Percentiles rank a stretch among this genome's conserved stretches.
These are phyloP conservation scores for Piprites chloris DNA, from an alignment of 2,113 vertebrate species.

Conservation along the genomic window DNA sequence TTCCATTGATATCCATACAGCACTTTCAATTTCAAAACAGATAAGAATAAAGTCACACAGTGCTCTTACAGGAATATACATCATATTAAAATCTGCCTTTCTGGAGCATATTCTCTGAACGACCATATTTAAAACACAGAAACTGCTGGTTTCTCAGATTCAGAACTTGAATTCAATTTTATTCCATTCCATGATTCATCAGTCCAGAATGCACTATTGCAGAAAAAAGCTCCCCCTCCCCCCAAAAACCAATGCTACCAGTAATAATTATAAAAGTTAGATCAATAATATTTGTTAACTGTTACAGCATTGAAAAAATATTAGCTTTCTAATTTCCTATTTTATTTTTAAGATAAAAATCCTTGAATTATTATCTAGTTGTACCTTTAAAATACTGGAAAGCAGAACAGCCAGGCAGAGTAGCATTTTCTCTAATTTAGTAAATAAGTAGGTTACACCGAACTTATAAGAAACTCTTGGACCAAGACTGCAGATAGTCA, in stretches of 20 bases:
- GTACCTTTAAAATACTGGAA: background rate
- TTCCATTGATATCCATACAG: background rate
- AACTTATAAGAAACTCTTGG: background rate
- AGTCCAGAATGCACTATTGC: background rate
- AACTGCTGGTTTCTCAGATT: background rate
- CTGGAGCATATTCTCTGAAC: background rate
- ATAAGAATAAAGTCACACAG: background rate
- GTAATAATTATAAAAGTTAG: background rate
- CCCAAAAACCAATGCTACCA: too few relatives aligned
- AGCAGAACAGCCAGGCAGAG: background rate
- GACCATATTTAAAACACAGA: background rate
- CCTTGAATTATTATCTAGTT: background rate
- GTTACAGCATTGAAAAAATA: background rate
- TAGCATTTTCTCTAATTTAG: background rate
- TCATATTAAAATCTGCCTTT: background rate
- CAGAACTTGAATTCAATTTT: background rate
- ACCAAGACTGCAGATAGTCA: background rate
- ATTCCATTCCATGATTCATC: background rate
- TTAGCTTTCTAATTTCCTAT: background rate
- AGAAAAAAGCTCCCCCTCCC: too few relatives aligned
- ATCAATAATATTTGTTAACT: background rate
- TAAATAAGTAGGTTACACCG: background rate
- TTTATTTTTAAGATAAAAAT: background rate
- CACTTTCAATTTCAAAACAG: background rate
- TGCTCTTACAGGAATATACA: background rate